phyloP scores from a whole-genome alignment of 2,888 invertebrate genomes.

The Scrobipalpa atriplicella region DNA sequence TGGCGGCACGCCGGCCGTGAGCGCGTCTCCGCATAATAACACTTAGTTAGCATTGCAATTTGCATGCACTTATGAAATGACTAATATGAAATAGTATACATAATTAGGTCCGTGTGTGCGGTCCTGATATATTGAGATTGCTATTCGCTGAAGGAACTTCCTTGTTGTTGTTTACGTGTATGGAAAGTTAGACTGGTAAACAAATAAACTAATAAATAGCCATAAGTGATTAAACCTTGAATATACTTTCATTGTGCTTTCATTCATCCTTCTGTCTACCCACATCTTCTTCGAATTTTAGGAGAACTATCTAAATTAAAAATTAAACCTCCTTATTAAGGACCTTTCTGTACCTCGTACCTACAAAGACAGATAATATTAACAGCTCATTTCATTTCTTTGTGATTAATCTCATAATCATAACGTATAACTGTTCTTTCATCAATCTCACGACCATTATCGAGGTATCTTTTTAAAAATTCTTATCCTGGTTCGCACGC shows the following conservation, averaged over 20 bases:
- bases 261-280: too few species aligned
- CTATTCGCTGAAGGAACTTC: neutral
- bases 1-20: conserved; percentile 33
- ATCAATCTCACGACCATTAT: neutral
- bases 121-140: conserved; percentile 6
- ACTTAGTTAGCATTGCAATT: conserved; percentile 39
- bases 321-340: too few species aligned
- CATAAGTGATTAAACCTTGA: too few species aligned
- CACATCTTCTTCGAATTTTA: too few species aligned
- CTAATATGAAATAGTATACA: conserved; percentile 37
- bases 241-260: too few species aligned
- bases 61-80: conserved; percentile 40
- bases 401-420: neutral
- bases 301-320: too few species aligned
- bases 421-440: neutral
- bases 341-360: too few species aligned
- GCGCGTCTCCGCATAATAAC: conserved; percentile 40
- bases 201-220: too few species aligned
- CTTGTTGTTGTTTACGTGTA: neutral
- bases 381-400: too few species aligned
- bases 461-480: neutral
- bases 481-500: conserved; percentile 10
- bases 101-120: conserved; percentile 28
- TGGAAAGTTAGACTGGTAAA: too few species aligned
- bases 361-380: too few species aligned